These are phyloP conservation scores for Bombus superbus DNA, from an alignment of 1,140 invertebrate genomes.

Conservation along the genomic window DNA sequence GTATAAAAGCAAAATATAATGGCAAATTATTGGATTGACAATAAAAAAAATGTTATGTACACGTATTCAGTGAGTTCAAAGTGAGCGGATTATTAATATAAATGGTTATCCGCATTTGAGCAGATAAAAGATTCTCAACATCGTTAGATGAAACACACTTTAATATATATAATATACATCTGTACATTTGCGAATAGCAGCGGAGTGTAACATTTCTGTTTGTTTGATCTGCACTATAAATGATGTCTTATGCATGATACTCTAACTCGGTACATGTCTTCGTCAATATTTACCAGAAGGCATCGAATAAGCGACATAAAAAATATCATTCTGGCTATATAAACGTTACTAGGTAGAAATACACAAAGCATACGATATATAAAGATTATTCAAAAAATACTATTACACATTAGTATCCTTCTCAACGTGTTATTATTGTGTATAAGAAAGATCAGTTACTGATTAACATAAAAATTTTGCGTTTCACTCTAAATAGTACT, in stretches of 20 bases:
- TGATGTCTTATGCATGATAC: neutral
- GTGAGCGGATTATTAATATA: slow-evolving; percentile 13
- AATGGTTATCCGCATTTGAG: neutral
- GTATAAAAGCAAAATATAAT: slow-evolving; percentile 55
- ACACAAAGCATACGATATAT: neutral
- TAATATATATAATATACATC: slow-evolving; percentile 24
- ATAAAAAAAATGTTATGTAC: slow-evolving; percentile 45
- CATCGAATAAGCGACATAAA: slow-evolving; percentile 13
- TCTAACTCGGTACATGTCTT: slow-evolving; percentile 1
- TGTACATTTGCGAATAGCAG: slow-evolving; percentile 35
- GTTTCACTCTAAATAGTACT: neutral
- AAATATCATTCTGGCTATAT: slow-evolving; percentile 1
- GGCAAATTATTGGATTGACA: slow-evolving; percentile 55
- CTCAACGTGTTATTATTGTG: neutral
- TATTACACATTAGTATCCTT: neutral
- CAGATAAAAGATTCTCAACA: slow-evolving; percentile 11
- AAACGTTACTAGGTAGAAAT: slow-evolving; percentile 28
- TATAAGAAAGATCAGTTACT: neutral
- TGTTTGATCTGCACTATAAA: slow-evolving; percentile 9
- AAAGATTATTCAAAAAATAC: neutral
- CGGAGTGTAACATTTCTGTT: slow-evolving; percentile 14
- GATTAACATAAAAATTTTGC: neutral
- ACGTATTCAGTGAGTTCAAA: slow-evolving; percentile 30
- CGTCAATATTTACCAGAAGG: slow-evolving; percentile 2
- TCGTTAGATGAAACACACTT: slow-evolving; percentile 21